Evolutionary conservation across 1,140 invertebrate genomes (phyloP), one percentile per base, ranked within the genome.

Genomic region (Caerostris darwini): DNA sequence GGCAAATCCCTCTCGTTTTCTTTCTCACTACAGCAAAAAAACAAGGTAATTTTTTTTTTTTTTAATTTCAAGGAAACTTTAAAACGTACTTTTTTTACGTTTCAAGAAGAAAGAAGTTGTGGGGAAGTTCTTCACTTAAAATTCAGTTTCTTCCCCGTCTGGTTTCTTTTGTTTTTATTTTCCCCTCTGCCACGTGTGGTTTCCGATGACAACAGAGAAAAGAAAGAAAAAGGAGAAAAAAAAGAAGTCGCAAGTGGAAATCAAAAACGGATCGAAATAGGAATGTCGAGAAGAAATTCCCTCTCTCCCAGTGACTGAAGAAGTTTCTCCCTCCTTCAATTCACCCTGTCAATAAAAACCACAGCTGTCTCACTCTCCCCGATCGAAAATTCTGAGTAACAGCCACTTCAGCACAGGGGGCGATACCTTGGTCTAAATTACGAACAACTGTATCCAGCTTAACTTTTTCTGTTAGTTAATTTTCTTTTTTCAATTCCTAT

Each of bases 221-320:
- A 50, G 12, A 88, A 88, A 12, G 64, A 59, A 50, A 61, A 19
- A 90, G 56, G 34, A 64, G 64, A 34, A 88, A 50, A 50, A 19
- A 19, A 90, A 90, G 64, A 64, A 58, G 69, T 87, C 85, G 14
- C 6, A n/a, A 87, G 85, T 12, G 34, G 85, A 87, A 90, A 71
- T 90, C 88, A 71, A 90, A 90, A 90, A 90, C 88, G 88, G 88
- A 90, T 90, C 88, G 88, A 87, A 87, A 87, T 85, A 85, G 57
- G 82, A 85, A 85, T 85, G 82, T 19, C 19, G 59, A 57, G 56
- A 64, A 64, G 85, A 87, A 71, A 71, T 54, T 69, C 57, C 34
- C 50, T 61, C 59, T 88, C 50, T 57, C 59, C 59, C 86, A 54
- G 88, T 19, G 88, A 90, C 67, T 71, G 71, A 90, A 90, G 59